These are phyloP conservation scores for Clarias platycephalus DNA, from an alignment of 2,797 vertebrate species.

Conservation along the genomic window DNA sequence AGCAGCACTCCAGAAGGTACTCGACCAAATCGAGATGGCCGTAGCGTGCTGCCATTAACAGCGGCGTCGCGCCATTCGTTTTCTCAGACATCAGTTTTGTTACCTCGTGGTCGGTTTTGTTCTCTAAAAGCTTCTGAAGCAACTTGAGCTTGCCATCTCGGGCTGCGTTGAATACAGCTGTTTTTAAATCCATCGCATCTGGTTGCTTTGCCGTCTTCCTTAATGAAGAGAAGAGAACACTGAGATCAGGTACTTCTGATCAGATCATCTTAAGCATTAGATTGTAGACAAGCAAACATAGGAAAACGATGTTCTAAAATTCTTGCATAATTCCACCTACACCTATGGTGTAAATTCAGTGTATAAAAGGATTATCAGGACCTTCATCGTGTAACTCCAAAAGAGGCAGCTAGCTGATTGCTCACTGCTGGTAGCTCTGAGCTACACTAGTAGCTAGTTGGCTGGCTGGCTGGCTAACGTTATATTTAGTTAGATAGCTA, in stretches of 20 bases:
- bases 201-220: conserved; percentile 28
- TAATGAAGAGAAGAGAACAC: background rate
- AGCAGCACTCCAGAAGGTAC: conserved; percentile 91
- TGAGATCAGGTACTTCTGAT: background rate
- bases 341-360: background rate
- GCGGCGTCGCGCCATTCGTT: conserved; percentile 91
- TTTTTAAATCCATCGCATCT: conserved; percentile 93
- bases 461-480: background rate
- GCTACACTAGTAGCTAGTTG: background rate
- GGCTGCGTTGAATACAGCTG: conserved; percentile 94
- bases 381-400: background rate
- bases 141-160: conserved; percentile 95
- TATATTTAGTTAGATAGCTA: background rate
- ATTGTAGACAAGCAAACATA: background rate
- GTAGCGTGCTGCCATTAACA: conserved; percentile 92
- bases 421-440: background rate
- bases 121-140: conserved; percentile 93
- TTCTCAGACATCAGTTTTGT: conserved; percentile 89
- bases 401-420: background rate
- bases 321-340: background rate
- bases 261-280: background rate
- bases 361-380: background rate
- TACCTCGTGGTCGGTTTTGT: conserved; percentile 90
- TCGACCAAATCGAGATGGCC: conserved; percentile 96
- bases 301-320: background rate